Evolutionary conservation across 2,797 vertebrate species (phyloP).

Genomic region (Acanthopagrus latus): DNA sequence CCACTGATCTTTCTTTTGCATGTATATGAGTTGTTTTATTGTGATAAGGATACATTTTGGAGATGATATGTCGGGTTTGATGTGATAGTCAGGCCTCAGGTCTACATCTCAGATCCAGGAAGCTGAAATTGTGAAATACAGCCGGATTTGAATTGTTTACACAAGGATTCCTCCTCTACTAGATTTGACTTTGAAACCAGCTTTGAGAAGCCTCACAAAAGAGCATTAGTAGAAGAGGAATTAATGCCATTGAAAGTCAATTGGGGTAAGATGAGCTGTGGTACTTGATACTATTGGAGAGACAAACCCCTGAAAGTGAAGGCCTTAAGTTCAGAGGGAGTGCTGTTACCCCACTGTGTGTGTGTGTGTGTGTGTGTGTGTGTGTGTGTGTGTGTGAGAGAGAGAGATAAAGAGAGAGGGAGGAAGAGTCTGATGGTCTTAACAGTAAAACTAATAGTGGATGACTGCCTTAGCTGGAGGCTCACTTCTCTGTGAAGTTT

Average conservation of each 20-base stretch:
- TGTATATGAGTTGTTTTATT: neutral
- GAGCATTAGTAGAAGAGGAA: conserved; percentile 8
- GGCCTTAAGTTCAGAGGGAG: conserved; percentile 36
- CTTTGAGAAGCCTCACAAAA: conserved; percentile 25
- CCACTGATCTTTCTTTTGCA: neutral
- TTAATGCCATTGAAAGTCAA: conserved; percentile 28
- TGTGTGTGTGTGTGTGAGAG: conserved; percentile 9
- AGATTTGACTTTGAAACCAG: conserved; percentile 9
- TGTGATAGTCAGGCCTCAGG: neutral
- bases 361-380: conserved; percentile 10
- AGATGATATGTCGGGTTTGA: neutral
- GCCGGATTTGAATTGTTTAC: neutral
- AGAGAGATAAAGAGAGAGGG: conserved; percentile 9
- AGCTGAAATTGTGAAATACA: neutral
- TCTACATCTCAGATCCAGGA: neutral
- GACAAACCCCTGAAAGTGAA: conserved; percentile 39
- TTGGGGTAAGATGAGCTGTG: conserved; percentile 23
- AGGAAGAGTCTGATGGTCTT: conserved; percentile 81
- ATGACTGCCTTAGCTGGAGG: conserved; percentile 72
- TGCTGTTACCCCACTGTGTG: conserved; percentile 34
- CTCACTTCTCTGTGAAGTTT: conserved; percentile 72
- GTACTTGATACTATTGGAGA: conserved; percentile 27
- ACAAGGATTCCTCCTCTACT: neutral
- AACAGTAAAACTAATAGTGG: conserved; percentile 87
- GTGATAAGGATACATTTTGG: neutral